phyloP scores from a whole-genome alignment of 2,113 vertebrate species.

The Lepus europaeus region DNA sequence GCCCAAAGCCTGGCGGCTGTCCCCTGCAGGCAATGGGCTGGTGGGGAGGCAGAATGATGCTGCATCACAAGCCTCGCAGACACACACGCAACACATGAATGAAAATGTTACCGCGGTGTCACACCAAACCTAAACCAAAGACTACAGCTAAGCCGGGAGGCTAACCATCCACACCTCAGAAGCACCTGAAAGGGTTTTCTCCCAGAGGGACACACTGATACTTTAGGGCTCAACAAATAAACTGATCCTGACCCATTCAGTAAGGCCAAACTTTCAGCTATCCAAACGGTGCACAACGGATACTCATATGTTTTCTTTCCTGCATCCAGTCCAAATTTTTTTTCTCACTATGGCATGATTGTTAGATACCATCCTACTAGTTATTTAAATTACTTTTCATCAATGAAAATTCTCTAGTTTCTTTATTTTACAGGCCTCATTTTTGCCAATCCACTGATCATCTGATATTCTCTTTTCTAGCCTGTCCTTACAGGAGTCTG shows the following conservation, averaged over 20 bases:
- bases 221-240: conserved; percentile 14
- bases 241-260: neutral
- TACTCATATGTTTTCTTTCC: neutral
- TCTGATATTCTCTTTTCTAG: neutral
- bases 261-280: neutral
- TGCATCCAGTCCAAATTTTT: neutral
- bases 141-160: neutral
- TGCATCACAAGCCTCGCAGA: neutral
- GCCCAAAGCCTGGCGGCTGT: neutral
- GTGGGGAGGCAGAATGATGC: neutral
- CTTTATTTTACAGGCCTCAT: neutral
- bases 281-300: neutral
- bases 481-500: too few species aligned
- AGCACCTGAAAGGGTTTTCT: too few species aligned
- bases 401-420: neutral
- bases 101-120: neutral
- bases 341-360: neutral
- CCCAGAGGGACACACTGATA: neutral
- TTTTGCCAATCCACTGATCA: conserved; percentile 12
- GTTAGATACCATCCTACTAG: neutral
- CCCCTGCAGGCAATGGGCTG: neutral
- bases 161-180: neutral
- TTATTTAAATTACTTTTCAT: conserved; percentile 16
- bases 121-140: neutral
- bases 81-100: neutral